Evolutionary conservation across 1,140 invertebrate species (phyloP), one percentile per base, ranked within the genome.

Genomic region (Drosophila carrolli): DNA sequence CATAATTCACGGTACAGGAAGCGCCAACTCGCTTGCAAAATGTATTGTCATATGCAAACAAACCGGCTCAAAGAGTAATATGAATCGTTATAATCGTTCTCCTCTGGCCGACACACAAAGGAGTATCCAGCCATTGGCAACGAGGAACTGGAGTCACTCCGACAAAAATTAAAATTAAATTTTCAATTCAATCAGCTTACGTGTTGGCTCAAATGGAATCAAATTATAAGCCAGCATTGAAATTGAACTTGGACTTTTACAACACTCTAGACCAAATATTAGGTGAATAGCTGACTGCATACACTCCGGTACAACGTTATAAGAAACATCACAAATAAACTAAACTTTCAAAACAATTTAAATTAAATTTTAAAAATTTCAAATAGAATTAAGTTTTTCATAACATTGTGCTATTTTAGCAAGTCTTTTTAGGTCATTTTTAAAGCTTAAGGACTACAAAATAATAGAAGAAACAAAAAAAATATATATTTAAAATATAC

Each of bases 121-220:
- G 58, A 40, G 32, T 63, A 48, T 13, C 27, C n/a, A 43, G 5
- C 16, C 37, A 4, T 32, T 16, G 59, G 16, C 19, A 14, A 35
- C 46, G 37, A n/a, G 29, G 29, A 37, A 32, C 40, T 19, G 44
- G 27, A 66, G 16, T 50, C 38, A 2, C 11, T 11, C 29, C 38
- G 14, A 13, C 19, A 9, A 13, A 38, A 67, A 43, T 19, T 71
- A 32, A 71, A 71, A 43, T 71, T 71, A 48, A 50, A 71, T 71
- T 71, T 66, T 50, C 29, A 58, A 57, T 48, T 71, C 37, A 35
- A 48, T 50, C 43, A 47, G 53, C 67, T 58, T 57, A 57, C 14
- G n/a, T 37, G 27, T 40, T 16, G 44, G 66, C 53, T 71, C 27
- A 71, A 58, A 9, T 71, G 37, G 67, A 43, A 71, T 71, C 66